These are phyloP conservation scores for Eretmochelys imbricata DNA, from an alignment of 2,113 vertebrate genomes.

Conservation along the genomic window DNA sequence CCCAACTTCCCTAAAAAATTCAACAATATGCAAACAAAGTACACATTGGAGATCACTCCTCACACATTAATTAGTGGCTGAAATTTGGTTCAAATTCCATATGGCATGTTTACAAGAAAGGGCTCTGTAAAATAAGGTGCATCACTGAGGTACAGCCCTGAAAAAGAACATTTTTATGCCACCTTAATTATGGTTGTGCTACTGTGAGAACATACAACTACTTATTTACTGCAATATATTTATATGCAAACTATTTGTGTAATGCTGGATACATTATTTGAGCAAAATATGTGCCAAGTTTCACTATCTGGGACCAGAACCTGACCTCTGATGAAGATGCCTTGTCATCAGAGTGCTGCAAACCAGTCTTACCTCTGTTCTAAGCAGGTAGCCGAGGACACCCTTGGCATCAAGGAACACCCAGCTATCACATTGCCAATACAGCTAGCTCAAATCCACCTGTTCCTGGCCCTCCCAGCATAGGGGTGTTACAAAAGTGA, in stretches of 20 bases:
- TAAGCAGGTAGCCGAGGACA: not conserved
- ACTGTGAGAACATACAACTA: too few relatives aligned
- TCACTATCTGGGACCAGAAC: not conserved
- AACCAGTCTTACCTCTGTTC: not conserved
- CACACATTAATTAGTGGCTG: too few relatives aligned
- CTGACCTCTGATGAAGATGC: not conserved
- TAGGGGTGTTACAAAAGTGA: not conserved
- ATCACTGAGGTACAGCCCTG: too few relatives aligned
- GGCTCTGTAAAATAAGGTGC: too few relatives aligned
- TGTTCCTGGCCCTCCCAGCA: not conserved
- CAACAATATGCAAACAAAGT: too few relatives aligned
- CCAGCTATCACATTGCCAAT: not conserved
- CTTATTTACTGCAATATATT: not conserved
- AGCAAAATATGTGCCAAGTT: not conserved
- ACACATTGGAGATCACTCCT: too few relatives aligned
- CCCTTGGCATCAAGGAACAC: rapidly evolving
- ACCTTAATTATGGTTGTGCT: too few relatives aligned
- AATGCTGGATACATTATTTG: not conserved
- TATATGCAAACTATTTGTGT: not conserved
- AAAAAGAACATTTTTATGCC: too few relatives aligned
- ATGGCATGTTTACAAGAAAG: too few relatives aligned
- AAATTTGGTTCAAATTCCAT: too few relatives aligned
- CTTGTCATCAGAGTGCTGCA: not conserved
- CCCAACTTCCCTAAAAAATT: too few relatives aligned
- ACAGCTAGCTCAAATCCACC: not conserved